Evolutionary conservation across 2,113 vertebrate species (phyloP).

Genomic region (Neotoma lepida): DNA sequence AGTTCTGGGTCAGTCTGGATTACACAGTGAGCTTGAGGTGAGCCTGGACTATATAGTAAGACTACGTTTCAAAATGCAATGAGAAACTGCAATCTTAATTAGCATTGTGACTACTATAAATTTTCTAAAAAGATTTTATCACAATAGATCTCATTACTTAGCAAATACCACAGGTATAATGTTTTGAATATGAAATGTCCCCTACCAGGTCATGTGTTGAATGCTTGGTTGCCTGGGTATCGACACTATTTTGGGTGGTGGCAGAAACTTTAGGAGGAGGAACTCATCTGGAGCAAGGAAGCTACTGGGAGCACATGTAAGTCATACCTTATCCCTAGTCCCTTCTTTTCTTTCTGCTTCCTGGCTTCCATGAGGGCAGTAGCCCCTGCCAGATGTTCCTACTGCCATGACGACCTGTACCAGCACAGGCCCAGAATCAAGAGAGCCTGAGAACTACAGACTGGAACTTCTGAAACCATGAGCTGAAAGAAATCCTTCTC

Average conservation of each 20-base stretch:
- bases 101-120: neutral
- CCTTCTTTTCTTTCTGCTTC: neutral
- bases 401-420: neutral
- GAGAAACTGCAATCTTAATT: slow-evolving; percentile 1
- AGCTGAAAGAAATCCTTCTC: neutral
- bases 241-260: neutral
- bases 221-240: neutral
- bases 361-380: neutral
- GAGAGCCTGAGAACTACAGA: neutral
- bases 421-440: neutral
- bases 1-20: neutral
- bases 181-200: neutral
- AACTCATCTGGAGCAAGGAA: neutral
- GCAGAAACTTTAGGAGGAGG: neutral
- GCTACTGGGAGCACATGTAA: neutral
- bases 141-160: slow-evolving; percentile 11
- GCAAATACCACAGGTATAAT: slow-evolving; percentile 17
- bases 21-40: neutral
- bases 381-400: neutral
- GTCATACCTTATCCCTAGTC: neutral
- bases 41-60: neutral
- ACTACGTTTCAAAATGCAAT: neutral
- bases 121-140: slow-evolving; percentile 15
- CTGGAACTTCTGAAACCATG: neutral
- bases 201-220: neutral